phyloP scores from a whole-genome alignment of 2,888 invertebrate genomes.

The Polyploca ridens region DNA sequence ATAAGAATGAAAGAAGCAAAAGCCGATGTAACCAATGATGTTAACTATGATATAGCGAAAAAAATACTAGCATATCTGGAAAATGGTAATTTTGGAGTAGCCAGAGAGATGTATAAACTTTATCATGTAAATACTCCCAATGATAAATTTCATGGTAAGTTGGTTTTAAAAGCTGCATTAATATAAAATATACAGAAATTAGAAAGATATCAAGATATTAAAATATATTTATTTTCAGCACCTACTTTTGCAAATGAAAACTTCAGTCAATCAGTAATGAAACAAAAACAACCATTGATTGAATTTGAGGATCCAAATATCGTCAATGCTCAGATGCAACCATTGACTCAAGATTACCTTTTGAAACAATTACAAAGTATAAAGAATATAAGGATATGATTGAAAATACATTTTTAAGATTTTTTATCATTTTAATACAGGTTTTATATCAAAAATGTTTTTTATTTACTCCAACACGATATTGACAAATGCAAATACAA shows the following conservation, averaged over 20 bases:
- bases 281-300: conserved; percentile 30
- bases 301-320: conserved; percentile 42
- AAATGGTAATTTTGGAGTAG: conserved; percentile 57
- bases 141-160: conserved; percentile 24
- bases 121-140: conserved; percentile 22
- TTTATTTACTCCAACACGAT: conserved; percentile 30
- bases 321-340: conserved; percentile 18
- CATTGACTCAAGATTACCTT: conserved; percentile 47
- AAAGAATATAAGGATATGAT: conserved; percentile 47
- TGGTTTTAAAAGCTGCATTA: conserved; percentile 9
- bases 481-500: neutral
- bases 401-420: conserved; percentile 14
- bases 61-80: conserved; percentile 58
- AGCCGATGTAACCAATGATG: conserved; percentile 43
- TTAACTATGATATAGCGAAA: conserved; percentile 63
- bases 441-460: conserved; percentile 28
- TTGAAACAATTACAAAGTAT: conserved; percentile 58
- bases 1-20: conserved; percentile 54
- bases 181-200: neutral
- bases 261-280: conserved; percentile 11
- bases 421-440: conserved; percentile 20
- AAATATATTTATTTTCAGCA: conserved; percentile 21
- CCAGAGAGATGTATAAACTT: conserved; percentile 64
- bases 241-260: conserved; percentile 18
- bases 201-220: neutral